Evolutionary conservation across 2,888 invertebrate species (phyloP).

Genomic region (Alsophila aescularia): DNA sequence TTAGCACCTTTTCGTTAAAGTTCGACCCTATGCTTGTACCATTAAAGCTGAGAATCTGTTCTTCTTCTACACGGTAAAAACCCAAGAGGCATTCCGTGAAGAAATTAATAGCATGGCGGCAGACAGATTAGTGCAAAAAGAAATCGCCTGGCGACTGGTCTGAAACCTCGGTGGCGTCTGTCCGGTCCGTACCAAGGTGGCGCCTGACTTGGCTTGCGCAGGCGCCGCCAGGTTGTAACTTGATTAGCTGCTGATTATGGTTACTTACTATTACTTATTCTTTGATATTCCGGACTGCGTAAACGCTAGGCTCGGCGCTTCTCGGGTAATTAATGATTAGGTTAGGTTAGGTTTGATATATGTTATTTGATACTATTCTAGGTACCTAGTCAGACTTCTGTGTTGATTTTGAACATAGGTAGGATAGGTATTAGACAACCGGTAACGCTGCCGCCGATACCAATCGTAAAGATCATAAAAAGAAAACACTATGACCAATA

Average conservation of each 20-base stretch:
- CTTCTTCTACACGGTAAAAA: constrained; percentile 11
- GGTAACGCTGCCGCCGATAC: too few relatives aligned
- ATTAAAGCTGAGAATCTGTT: background rate
- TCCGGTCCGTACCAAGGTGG: background rate
- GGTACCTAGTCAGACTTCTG: too few relatives aligned
- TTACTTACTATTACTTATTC: too few relatives aligned
- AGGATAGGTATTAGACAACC: too few relatives aligned
- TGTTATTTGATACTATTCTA: too few relatives aligned
- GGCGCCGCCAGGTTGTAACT: background rate
- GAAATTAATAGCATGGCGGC: constrained; percentile 6
- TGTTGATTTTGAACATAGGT: too few relatives aligned
- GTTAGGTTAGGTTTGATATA: too few relatives aligned
- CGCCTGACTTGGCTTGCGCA: constrained; percentile 9
- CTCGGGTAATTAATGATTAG: too few relatives aligned
- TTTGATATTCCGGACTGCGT: too few relatives aligned
- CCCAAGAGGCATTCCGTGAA: background rate
- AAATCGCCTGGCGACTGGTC: constrained; percentile 18
- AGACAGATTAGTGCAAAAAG: constrained; percentile 22
- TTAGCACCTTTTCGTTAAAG: too few relatives aligned
- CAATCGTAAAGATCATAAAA: too few relatives aligned
- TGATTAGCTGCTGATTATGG: background rate
- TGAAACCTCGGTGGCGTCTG: constrained; percentile 2
- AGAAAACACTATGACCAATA: too few relatives aligned
- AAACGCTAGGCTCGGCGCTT: background rate
- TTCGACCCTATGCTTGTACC: background rate